These are phyloP conservation scores for Phenganax marumi DNA, from an alignment of 92 coral and sea anemone genomes.

Conservation along the genomic window DNA sequence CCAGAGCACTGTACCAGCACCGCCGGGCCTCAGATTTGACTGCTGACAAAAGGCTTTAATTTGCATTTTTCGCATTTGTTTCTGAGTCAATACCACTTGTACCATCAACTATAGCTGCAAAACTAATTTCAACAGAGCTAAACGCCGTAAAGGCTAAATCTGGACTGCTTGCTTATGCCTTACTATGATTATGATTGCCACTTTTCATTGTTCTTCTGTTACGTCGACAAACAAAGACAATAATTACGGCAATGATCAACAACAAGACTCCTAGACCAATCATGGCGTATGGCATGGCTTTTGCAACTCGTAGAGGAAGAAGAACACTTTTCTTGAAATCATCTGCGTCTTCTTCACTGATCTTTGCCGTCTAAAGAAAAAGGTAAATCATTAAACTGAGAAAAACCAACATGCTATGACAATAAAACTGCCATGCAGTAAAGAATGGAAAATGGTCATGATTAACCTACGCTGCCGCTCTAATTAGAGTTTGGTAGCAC, in stretches of 20 bases:
- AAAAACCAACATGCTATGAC: too few relatives aligned
- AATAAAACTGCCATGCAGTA: too few relatives aligned
- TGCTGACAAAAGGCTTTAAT: too few relatives aligned
- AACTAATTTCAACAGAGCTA: not conserved
- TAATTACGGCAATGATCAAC: constrained; percentile 23
- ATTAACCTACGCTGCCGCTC: too few relatives aligned
- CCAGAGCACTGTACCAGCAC: too few relatives aligned
- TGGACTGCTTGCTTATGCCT: not conserved
- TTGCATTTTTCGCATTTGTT: too few relatives aligned
- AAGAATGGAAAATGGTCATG: too few relatives aligned
- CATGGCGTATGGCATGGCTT: constrained; percentile 15
- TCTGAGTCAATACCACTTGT: too few relatives aligned
- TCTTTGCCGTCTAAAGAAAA: constrained; percentile 45
- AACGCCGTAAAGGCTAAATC: too few relatives aligned
- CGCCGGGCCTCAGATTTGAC: too few relatives aligned
- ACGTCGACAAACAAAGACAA: not conserved
- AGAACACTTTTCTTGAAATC: constrained; percentile 72
- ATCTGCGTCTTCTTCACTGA: constrained; percentile 73
- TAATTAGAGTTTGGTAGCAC: too few relatives aligned
- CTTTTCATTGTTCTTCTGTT: not conserved
- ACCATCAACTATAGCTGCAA: not conserved
- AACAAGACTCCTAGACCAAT: constrained; percentile 32
- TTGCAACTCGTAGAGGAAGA: constrained; percentile 49
- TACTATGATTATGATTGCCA: not conserved
- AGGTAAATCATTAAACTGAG: too few relatives aligned